These are phyloP conservation scores for Philypnodon macrostomus DNA, from an alignment of 2,797 vertebrate species.

Conservation along the genomic window DNA sequence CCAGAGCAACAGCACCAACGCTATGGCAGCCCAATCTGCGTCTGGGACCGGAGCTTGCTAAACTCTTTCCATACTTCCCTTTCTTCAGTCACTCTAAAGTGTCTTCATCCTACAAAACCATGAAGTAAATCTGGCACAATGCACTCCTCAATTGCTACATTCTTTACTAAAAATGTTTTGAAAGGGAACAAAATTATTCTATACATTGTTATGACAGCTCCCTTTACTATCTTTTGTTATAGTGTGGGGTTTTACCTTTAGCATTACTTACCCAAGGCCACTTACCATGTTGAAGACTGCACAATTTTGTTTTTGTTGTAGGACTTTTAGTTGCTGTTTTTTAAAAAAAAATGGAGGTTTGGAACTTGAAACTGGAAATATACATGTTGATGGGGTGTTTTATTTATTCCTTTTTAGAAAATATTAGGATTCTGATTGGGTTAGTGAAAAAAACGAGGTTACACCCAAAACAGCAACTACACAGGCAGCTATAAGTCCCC, in stretches of 20 bases:
- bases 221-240: no score
- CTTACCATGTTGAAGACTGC: conserved; percentile 10
- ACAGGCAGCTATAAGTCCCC: conserved; percentile 63
- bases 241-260: conserved; percentile 20
- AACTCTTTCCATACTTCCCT: conserved; percentile 23
- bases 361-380: neutral
- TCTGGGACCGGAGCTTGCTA: conserved; percentile 69
- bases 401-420: conserved; percentile 11
- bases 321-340: conserved; percentile 1
- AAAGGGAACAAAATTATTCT: conserved; percentile 5
- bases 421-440: no score
- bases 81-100: conserved; percentile 38
- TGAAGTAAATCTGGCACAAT: conserved; percentile 25
- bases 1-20: conserved; percentile 62
- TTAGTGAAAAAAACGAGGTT: conserved; percentile 21
- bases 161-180: conserved; percentile 30
- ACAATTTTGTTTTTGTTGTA: neutral
- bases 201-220: no score
- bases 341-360: neutral
- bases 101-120: conserved; percentile 55
- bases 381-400: neutral
- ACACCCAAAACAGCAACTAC: conserved; percentile 23
- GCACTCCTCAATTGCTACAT: conserved; percentile 32
- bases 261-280: conserved; percentile 38
- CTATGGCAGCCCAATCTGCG: conserved; percentile 57